Base-by-base conservation (phyloP, 2,888 invertebrate species). In the Tipula helvola region DNA sequence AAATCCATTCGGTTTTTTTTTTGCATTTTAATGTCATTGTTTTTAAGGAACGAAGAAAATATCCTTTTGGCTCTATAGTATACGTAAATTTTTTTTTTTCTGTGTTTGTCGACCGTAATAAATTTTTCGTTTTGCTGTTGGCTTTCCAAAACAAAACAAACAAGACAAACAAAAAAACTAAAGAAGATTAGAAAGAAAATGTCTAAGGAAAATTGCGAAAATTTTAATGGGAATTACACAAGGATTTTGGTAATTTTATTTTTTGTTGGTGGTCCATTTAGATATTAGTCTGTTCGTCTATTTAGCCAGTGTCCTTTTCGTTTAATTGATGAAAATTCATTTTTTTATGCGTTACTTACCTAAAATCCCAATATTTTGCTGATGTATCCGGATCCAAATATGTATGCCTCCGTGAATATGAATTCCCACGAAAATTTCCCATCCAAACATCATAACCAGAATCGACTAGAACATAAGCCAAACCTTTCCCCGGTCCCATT, bases 381-480 rank as follows among this genome's bases (percentile, higher is more conserved):
- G 36, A 8, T 28, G 44, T 16, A 41, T 86, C 85, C 47, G 88
- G 87, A 85, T 87, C 83, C 5, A 90, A 88, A 12, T 89, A 90
- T 7, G 90, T 89, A 89, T 94, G 94, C n/a, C 90, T 90, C 86
- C 91, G 91, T 16, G 93, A 92, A 89, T 93, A 94, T 0, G 91
- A 92, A 89, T 94, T 94, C 36, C 94, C 94, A 10, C 94, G 90
- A 42, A 92, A 91, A 89, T 94, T 95, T 0, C 93, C 93, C 88
- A 94, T 88, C 94, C 94, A 94, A 2, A 91, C 91, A 87, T 92
- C 92, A 87, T 90, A 91, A 12, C 91, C 91, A 28, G 88, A 89
- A 87, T 92, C 91, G 0, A 91, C 88, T 18, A 92, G 92, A 90
- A 90, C 83, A 87, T 92, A 92, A 12, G 87, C 94, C 10, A 95